These are phyloP conservation scores for Cyrtorhinus lividipennis DNA, from an alignment of 1,140 invertebrate species.

Conservation along the genomic window DNA sequence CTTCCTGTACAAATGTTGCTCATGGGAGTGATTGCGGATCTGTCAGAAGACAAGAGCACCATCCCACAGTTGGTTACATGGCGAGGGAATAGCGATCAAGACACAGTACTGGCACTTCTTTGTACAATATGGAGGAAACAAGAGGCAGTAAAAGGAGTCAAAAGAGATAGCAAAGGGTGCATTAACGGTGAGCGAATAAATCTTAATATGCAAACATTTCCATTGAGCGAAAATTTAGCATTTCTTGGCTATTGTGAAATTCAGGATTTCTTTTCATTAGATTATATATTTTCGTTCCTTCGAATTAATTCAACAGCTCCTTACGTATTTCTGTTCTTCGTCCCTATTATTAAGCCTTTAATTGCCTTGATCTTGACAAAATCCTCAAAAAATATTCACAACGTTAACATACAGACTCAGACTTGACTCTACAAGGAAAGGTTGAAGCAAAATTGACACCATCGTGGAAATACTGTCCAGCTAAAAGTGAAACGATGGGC, in stretches of 20 bases:
- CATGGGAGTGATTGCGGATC: neutral
- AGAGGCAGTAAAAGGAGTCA: slow-evolving; percentile 13
- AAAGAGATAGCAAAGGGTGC: slow-evolving; percentile 13
- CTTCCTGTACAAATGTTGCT: neutral
- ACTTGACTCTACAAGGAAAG: slow-evolving; percentile 9
- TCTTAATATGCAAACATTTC: no score
- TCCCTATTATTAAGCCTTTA: no score
- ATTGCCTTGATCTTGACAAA: no score
- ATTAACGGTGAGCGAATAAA: slow-evolving; percentile 11
- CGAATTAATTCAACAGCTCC: no score
- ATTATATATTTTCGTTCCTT: no score
- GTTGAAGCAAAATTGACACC: neutral
- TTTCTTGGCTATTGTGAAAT: no score
- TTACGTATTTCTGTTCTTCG: no score
- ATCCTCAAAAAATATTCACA: no score
- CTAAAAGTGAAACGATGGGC: slow-evolving; percentile 14
- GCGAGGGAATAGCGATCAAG: slow-evolving; percentile 4
- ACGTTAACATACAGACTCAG: no score
- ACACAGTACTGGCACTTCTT: slow-evolving; percentile 4
- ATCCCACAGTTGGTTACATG: slow-evolving; percentile 16
- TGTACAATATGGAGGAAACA: slow-evolving; percentile 16
- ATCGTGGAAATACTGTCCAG: neutral
- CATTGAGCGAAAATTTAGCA: no score
- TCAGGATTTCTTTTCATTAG: no score
- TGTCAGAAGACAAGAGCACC: neutral